A percentile compares a stretch with the other conserved stretches of the same genome.
phyloP scores from a whole-genome alignment of 2,888 invertebrate genomes.

The Scelioninae gen. 1 region DNA sequence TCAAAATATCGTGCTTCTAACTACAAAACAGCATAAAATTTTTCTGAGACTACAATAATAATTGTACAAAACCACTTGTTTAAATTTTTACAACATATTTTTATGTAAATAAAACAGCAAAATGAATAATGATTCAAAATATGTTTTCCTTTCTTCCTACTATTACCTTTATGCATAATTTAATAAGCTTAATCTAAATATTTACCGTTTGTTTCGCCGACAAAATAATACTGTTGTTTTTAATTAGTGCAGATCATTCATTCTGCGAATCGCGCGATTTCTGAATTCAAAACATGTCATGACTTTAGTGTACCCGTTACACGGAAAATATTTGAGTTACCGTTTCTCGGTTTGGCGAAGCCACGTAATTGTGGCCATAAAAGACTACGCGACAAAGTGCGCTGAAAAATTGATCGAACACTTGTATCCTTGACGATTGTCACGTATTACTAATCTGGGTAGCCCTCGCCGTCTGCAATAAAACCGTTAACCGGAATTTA shows the following conservation, averaged over 20 bases:
- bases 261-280: constrained; percentile 54
- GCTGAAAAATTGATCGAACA: constrained; percentile 60
- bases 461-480: constrained; percentile 71
- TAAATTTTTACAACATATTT: too few relatives aligned
- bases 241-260: constrained; percentile 26
- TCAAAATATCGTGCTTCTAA: too few relatives aligned
- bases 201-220: too few relatives aligned
- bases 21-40: too few relatives aligned
- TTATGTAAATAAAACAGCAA: too few relatives aligned
- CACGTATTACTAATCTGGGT: constrained; percentile 73
- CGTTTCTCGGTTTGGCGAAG: constrained; percentile 65
- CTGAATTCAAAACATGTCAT: constrained; percentile 66
- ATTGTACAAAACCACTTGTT: too few relatives aligned
- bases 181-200: too few relatives aligned
- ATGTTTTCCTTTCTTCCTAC: too few relatives aligned
- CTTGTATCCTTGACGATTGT: constrained; percentile 75
- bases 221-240: constrained; percentile 4
- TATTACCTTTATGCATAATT: too few relatives aligned
- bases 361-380: constrained; percentile 66
- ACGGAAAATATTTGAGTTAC: constrained; percentile 66
- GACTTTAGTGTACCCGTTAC: constrained; percentile 67
- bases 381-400: constrained; percentile 60
- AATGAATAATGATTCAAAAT: too few relatives aligned
- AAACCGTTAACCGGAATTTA: constrained; percentile 82
- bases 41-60: too few relatives aligned